Base-by-base conservation (phyloP, 1,140 invertebrate species). In the Aphaenogaster ashmeadi region DNA sequence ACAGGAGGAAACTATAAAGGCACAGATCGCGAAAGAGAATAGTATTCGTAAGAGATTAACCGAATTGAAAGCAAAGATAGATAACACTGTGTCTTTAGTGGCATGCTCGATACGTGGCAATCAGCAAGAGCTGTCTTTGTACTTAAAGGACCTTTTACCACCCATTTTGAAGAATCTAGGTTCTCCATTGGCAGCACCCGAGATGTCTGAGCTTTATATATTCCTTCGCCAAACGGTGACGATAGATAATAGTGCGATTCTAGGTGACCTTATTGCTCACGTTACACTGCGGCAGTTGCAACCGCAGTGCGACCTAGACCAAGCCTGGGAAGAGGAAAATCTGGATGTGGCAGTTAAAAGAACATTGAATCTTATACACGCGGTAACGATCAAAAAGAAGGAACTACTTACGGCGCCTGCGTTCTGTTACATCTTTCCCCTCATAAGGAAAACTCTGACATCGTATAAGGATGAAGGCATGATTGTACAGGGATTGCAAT, bases 1-100 rank as follows among this genome's bases (percentile, higher is more conserved):
- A 95, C 99, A 99, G 94, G 97, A 99, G 94, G 99, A 99, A 95
- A 97, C 97, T 9, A 96, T 99, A 18, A 98, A 98, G 93, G 96
- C 97, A 36, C 98, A 99, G 94, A 96, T 98, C 18, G 97, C 98
- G 52, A 99, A 99, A 92, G 99, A 99, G 95, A 96, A 96, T 83
- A 96, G 96, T 0, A 98, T 98, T 62, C 96, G 98, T 89, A 95
- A 97, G 56, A 95, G 96, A 87, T 93, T 99, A 9, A 96, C 95
- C 54, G 95, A 95, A 94, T 92, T 98, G 66, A 96, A 98, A 94
- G 90, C 94, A 6, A 96, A 96, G 72, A 96, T 98, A 21, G 95
- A 95, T 44, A 95, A 95, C 71, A 96, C 96, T 2, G 96, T 98
- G 67, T 96, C 97, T 9, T 94, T 98, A 92, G 92, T 98, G 15